Evolutionary conservation across 2,113 vertebrate species (phyloP).

Genomic region (Numida meleagris): DNA sequence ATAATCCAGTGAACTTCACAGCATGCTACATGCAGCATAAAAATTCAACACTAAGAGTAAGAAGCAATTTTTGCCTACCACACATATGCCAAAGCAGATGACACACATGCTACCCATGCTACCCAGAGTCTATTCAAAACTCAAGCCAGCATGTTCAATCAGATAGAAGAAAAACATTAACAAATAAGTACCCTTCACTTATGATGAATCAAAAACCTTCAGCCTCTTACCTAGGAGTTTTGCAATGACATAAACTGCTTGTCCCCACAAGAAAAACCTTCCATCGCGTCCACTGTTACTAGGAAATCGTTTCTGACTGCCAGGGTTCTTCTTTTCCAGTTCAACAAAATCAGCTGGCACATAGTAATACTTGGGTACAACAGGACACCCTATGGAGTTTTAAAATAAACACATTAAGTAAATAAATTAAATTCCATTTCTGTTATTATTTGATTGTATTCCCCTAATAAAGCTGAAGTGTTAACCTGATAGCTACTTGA

Average conservation of each 20-base stretch:
- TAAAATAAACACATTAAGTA: slow-evolving; percentile 26
- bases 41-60: background rate
- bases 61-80: background rate
- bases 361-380: slow-evolving; percentile 94
- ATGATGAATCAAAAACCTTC: background rate
- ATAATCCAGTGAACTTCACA: background rate
- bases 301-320: slow-evolving; percentile 94
- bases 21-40: background rate
- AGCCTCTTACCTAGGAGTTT: slow-evolving; percentile 88
- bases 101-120: background rate
- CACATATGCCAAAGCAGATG: background rate
- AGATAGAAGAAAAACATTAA: background rate
- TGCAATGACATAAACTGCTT: slow-evolving; percentile 92
- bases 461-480: background rate
- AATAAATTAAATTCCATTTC: background rate
- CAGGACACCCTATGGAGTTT: slow-evolving; percentile 81
- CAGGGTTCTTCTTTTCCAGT: slow-evolving; percentile 88
- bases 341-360: slow-evolving; percentile 96
- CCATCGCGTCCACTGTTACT: slow-evolving; percentile 93
- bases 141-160: background rate
- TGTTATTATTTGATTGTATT: background rate
- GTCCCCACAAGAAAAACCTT: slow-evolving; percentile 93
- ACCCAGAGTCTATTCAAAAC: background rate
- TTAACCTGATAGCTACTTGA: background rate
- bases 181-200: background rate